Evolutionary conservation across 2,113 vertebrate species (phyloP), one percentile per base, ranked within the genome.

Genomic region (Campylomormyrus tamandua): DNA sequence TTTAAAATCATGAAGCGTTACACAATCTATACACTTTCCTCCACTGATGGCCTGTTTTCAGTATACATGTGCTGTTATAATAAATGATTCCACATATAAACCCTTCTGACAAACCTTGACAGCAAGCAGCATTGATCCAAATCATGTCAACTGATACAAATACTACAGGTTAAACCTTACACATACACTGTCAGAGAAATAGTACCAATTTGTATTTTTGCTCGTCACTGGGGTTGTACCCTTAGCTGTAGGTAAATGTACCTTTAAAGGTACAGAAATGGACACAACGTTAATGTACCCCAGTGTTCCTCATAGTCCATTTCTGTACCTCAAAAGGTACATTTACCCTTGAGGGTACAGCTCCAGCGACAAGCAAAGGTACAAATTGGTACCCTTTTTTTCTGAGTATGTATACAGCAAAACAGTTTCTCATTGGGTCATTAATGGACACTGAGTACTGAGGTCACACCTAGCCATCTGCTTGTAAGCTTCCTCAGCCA

Each of bases 401-500:
- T 19, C 52, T 53, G 5, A 56, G 53, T 24, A 21, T 21, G 17
- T 74, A 35, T 74, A 17, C 27, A 74, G 31, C 66, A 80, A 19
- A 80, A 42, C 35, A 35, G 35, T n/a, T 42, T 80, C 5, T 80
- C 74, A 80, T 19, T 77, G 31, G 11, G 13, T 77, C 31, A 39
- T 83, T 46, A 19, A 48, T 48, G 8, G 80, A 13, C 70, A 39
- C 5, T 45, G 77, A 45, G 52, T 17, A 6, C 24, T 9, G 9
- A 53, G 45, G 42, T 83, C 90, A 45, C 93, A 99, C 98, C 98
- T 98, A 92, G 97, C 98, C 98, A 99, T 99, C 93, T 99, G 98
- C 92, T 99, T 99, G 95, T 99, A 99, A 0, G 98, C 98, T 91
- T 99, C 98, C 94, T 99, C 98, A 5, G 98, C 97, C 92, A 99